A percentile compares a stretch with the other conserved stretches of the same genome.
phyloP scores from a whole-genome alignment of 2,797 vertebrate genomes.

The Tinamus major region DNA sequence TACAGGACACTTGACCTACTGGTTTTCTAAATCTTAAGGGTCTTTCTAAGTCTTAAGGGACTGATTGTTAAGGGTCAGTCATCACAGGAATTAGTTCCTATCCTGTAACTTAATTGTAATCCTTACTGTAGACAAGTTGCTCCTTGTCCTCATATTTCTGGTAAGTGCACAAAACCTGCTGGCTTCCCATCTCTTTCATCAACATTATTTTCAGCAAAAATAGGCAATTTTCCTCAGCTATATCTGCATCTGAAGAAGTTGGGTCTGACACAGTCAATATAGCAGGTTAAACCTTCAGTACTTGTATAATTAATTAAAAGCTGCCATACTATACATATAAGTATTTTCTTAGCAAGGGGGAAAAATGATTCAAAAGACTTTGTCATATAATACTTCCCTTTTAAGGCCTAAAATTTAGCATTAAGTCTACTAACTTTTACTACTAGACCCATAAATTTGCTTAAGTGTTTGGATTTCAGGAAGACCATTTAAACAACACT shows the following conservation, averaged over 20 bases:
- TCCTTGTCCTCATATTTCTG: neutral
- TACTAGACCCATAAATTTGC: neutral
- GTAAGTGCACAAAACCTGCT: neutral
- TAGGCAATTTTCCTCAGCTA: neutral
- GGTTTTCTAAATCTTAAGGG: neutral
- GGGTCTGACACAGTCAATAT: neutral
- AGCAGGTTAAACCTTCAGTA: neutral
- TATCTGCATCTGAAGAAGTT: neutral
- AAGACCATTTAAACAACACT: neutral
- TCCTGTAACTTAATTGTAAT: neutral
- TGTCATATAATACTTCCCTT: rapidly evolving
- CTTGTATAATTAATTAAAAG: neutral
- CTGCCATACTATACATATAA: neutral
- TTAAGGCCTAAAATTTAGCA: neutral
- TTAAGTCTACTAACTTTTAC: neutral
- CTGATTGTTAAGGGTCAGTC: neutral
- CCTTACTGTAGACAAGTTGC: neutral
- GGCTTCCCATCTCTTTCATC: neutral
- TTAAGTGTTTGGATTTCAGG: neutral
- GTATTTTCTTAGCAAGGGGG: neutral
- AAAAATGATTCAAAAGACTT: neutral
- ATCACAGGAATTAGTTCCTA: neutral
- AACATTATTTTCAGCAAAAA: neutral
- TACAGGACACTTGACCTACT: neutral
- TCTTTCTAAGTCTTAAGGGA: neutral